Evolutionary conservation across 1,140 invertebrate species (phyloP).

Genomic region (Rhizoglyphus robini): DNA sequence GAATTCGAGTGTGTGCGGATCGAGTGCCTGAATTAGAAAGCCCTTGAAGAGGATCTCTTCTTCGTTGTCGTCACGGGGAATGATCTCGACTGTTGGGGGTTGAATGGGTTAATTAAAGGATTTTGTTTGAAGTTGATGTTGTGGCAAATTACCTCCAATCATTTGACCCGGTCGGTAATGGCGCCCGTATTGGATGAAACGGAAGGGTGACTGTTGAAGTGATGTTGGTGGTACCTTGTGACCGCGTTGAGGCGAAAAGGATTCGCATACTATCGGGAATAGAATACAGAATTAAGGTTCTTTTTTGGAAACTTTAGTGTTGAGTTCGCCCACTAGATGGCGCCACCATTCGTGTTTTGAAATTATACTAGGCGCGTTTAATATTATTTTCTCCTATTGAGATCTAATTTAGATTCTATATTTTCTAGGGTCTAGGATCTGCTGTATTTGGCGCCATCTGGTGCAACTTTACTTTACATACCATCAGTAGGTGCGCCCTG

Average conservation of each 20-base stretch:
- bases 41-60: slow-evolving; percentile 21
- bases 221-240: neutral
- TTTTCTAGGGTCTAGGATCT: too few relatives aligned
- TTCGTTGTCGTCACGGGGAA: neutral
- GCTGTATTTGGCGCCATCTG: too few relatives aligned
- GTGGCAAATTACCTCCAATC: neutral
- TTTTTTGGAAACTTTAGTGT: neutral
- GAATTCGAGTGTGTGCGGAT: slow-evolving; percentile 8
- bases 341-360: too few relatives aligned
- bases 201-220: neutral
- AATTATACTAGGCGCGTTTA: too few relatives aligned
- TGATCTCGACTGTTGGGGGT: neutral
- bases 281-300: neutral
- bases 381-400: too few relatives aligned
- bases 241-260: slow-evolving; percentile 4
- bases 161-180: neutral
- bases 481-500: slow-evolving; percentile 7
- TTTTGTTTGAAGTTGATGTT: neutral
- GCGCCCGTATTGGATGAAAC: neutral
- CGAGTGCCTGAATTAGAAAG: slow-evolving; percentile 22
- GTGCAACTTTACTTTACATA: neutral
- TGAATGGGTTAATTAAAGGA: neutral
- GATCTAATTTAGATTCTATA: too few relatives aligned
- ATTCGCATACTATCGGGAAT: slow-evolving; percentile 2
- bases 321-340: too few relatives aligned